These are phyloP conservation scores for Sinocyclocheilus anshuiensis DNA, from an alignment of 2,113 vertebrate genomes.

Conservation along the genomic window DNA sequence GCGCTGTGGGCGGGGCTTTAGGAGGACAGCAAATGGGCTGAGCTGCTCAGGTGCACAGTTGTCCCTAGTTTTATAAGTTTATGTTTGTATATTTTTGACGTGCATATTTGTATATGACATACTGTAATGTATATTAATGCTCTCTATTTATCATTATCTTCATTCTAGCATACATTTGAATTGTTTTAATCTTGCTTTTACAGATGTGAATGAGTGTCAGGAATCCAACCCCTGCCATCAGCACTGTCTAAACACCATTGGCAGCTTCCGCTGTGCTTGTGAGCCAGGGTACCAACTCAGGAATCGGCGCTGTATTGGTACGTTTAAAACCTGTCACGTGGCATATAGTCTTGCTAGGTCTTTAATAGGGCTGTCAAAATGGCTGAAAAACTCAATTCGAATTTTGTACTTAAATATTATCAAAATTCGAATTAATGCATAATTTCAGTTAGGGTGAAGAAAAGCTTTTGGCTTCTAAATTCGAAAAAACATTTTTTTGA, in stretches of 20 bases:
- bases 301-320: conserved; percentile 91
- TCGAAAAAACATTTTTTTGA: no score
- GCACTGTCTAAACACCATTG: conserved; percentile 89
- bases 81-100: neutral
- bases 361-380: no score
- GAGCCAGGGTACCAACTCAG: conserved; percentile 91
- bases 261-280: conserved; percentile 94
- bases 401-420: no score
- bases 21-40: conserved; percentile 82
- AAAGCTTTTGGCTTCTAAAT: no score
- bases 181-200: conserved; percentile 9
- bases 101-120: neutral
- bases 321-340: conserved; percentile 29
- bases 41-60: conserved; percentile 83
- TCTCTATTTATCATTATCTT: neutral
- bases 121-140: neutral
- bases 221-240: conserved; percentile 91
- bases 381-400: no score
- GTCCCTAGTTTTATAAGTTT: neutral
- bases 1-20: conserved; percentile 85
- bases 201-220: conserved; percentile 95
- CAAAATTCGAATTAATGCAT: no score
- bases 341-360: neutral
- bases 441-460: no score
- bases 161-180: neutral